Percentiles rank a stretch among this genome's conserved stretches.
Evolutionary conservation across 2,113 vertebrate genomes (phyloP).

Genomic region (Agelaius phoeniceus): DNA sequence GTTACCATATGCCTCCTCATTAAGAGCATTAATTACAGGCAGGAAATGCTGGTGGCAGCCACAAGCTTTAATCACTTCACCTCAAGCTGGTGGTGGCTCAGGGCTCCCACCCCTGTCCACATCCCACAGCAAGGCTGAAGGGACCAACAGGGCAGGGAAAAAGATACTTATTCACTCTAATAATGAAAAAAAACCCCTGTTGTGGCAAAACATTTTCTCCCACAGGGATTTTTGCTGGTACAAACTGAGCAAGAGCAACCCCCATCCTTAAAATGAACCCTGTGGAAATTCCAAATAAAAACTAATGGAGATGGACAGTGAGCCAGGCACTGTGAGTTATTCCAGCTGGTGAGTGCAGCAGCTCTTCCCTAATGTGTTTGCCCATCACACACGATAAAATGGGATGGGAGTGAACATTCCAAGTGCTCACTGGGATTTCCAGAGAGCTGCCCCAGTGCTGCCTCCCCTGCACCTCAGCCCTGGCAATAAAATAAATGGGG

Average conservation of each 20-base stretch:
- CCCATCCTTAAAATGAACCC: neutral
- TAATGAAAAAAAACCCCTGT: accelerated
- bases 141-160: neutral
- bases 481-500: neutral
- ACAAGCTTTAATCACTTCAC: neutral
- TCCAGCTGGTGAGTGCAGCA: neutral
- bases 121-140: neutral
- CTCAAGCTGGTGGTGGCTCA: neutral
- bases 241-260: neutral
- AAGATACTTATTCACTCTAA: neutral
- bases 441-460: neutral
- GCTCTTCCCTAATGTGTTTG: neutral
- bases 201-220: accelerated
- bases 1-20: neutral
- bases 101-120: neutral
- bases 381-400: neutral
- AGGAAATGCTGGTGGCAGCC: neutral
- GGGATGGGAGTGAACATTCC: accelerated
- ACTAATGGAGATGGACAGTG: neutral
- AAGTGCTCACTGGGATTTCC: neutral
- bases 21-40: constrained; percentile 22
- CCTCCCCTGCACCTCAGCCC: neutral
- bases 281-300: neutral
- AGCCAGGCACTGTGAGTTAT: neutral
- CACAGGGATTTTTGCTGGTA: neutral